Base-by-base conservation (phyloP, 92 coral and sea anemone species). In the Porites divaricata region DNA sequence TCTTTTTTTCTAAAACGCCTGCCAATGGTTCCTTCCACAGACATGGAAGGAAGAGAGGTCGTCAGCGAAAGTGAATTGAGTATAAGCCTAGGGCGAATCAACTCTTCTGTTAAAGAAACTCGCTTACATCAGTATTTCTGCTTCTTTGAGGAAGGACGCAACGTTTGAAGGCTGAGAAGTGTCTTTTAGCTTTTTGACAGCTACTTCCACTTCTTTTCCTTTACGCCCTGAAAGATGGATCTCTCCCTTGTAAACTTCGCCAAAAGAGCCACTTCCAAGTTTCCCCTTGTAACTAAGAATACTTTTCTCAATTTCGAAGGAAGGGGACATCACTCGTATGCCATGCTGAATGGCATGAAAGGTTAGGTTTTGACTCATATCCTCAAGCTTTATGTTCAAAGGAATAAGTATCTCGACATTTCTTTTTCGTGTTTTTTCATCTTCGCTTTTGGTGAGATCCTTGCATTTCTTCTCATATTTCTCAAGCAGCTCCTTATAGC, bases 331-430 rank as follows among this genome's bases (percentile, higher is more conserved):
- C 35, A 77, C 70, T 28, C 63, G 72, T 11, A 77, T 77, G 12
- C 54, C 70, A 26, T 76, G 9, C 49, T 76, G 54, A 54, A 76
- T 76, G 8, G 80, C 70, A 62, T 76, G 69, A 62, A 76, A 76
- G 53, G 61, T 58, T 22, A 76, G 53, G 7, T 26, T 16, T 45
- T 76, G 24, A 8, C 35, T 17, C 56, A 76, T 28, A 1, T 61
- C 68, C 69, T 61, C 13, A 14, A 76, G 8, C 1, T 19, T 61
- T 54, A 6, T 13, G 25, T 9, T 4, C 52, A 76, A 19, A 4
- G 69, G 49, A 35, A 6, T 4, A 48, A 28, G 19, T 15, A 8
- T 76, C 17, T 58, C 54, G 8, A 76, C 11, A 13, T 15, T 76
- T 2, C 28, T 65, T 14, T 59, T 76, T 12, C 54, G 65, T 20